phyloP scores from a whole-genome alignment of 2,888 invertebrate species.

The Bugula neritina region DNA sequence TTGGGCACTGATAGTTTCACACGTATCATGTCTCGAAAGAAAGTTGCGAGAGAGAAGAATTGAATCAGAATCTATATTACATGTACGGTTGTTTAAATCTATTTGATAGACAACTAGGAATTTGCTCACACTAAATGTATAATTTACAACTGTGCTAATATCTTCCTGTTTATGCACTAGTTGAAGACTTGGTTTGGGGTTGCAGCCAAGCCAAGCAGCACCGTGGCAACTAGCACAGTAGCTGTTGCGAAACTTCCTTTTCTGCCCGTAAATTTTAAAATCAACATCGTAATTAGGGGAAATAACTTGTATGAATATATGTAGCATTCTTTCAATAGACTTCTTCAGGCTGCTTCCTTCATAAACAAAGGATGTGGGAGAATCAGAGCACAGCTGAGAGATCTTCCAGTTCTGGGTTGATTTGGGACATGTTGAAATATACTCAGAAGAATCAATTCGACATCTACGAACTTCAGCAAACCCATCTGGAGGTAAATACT shows the following conservation, averaged over 20 bases:
- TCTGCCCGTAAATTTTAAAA: neutral
- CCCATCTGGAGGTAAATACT: neutral
- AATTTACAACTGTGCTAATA: too few species aligned
- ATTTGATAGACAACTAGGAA: neutral
- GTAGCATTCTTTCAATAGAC: neutral
- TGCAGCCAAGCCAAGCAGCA: constrained; percentile 2
- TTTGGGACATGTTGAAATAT: neutral
- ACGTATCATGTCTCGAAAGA: neutral
- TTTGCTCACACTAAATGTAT: too few species aligned
- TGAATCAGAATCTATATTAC: neutral
- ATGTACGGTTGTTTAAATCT: neutral
- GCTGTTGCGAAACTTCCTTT: neutral
- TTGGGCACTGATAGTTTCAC: constrained; percentile 1
- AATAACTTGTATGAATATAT: neutral
- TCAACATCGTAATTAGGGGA: neutral
- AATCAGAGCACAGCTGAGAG: neutral
- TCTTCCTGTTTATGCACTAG: neutral
- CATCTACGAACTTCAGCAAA: neutral
- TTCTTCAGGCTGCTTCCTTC: neutral
- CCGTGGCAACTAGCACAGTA: neutral
- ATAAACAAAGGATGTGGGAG: neutral
- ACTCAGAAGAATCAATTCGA: neutral
- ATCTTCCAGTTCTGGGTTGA: neutral
- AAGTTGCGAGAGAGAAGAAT: neutral
- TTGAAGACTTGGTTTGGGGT: neutral